Percentiles rank a stretch among this genome's conserved stretches.
Evolutionary conservation across 1,140 invertebrate genomes (phyloP).

Genomic region (Heliconius himera): DNA sequence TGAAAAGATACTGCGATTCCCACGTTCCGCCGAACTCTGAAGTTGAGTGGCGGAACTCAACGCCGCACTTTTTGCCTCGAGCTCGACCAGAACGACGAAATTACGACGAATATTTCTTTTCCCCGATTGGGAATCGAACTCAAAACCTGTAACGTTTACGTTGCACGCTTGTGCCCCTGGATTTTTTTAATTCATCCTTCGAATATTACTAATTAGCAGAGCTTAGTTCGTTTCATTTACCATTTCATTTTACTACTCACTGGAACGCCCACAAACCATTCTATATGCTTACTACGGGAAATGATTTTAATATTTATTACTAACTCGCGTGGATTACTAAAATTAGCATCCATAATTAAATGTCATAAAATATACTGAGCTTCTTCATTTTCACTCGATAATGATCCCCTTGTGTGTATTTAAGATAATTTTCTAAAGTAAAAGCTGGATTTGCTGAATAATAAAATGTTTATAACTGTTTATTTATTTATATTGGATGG

Average conservation of each 20-base stretch:
- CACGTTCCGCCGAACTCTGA: no score
- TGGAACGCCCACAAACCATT: slow-evolving; percentile 42
- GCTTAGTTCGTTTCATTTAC: no score
- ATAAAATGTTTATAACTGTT: background rate
- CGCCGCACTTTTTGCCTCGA: no score
- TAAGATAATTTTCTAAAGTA: background rate
- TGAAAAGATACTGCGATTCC: no score
- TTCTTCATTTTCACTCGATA: slow-evolving; percentile 9
- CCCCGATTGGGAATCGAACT: no score
- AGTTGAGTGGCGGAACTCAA: no score
- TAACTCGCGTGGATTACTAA: slow-evolving; percentile 7
- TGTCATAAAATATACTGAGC: slow-evolving; percentile 28
- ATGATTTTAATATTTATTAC: slow-evolving; percentile 30
- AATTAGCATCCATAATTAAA: slow-evolving; percentile 16
- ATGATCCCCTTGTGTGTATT: background rate
- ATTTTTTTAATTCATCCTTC: background rate
- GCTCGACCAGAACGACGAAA: no score
- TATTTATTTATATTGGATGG: background rate
- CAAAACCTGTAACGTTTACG: no score
- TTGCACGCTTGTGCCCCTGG: no score
- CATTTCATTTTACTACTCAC: slow-evolving; percentile 44
- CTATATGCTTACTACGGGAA: slow-evolving; percentile 43
- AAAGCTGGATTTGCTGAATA: background rate
- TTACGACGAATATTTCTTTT: no score
- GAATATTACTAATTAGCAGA: slow-evolving; percentile 16